Evolutionary conservation across 1,140 invertebrate species (phyloP).

Genomic region (Trachymyrmex cornetzi): DNA sequence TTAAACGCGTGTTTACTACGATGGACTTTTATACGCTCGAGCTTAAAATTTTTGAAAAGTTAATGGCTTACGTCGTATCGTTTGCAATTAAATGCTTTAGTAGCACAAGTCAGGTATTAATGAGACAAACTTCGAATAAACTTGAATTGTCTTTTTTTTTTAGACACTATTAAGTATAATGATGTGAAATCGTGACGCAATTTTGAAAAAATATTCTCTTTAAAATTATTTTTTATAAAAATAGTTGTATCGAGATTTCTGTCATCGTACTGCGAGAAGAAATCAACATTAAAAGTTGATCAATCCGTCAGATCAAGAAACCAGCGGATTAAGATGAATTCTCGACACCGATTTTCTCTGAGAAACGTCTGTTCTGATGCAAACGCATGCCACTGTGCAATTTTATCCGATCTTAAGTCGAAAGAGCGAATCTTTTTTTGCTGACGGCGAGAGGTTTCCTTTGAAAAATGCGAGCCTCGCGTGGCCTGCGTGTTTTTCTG

Average conservation of each 20-base stretch:
- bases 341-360: conserved; percentile 12
- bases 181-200: background rate
- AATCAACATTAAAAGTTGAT: conserved; percentile 15
- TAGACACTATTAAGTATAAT: background rate
- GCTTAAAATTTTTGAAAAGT: background rate
- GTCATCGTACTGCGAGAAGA: background rate
- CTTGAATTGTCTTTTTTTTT: background rate
- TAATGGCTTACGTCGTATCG: background rate
- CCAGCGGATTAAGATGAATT: conserved; percentile 23
- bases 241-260: background rate
- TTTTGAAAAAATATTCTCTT: background rate
- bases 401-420: conserved; percentile 50
- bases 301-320: background rate
- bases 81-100: background rate
- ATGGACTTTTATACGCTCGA: background rate
- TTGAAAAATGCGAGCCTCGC: conserved; percentile 76
- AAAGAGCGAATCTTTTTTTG: conserved; percentile 41
- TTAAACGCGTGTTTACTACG: background rate
- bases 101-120: background rate
- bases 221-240: background rate
- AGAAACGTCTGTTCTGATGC: conserved; percentile 22
- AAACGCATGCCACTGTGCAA: background rate
- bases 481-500: conserved; percentile 71
- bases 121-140: background rate
- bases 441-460: conserved; percentile 31